Evolutionary conservation across 2,797 vertebrate species (phyloP), one percentile per base, ranked within the genome.

Genomic region (Champsocephalus gunnari): DNA sequence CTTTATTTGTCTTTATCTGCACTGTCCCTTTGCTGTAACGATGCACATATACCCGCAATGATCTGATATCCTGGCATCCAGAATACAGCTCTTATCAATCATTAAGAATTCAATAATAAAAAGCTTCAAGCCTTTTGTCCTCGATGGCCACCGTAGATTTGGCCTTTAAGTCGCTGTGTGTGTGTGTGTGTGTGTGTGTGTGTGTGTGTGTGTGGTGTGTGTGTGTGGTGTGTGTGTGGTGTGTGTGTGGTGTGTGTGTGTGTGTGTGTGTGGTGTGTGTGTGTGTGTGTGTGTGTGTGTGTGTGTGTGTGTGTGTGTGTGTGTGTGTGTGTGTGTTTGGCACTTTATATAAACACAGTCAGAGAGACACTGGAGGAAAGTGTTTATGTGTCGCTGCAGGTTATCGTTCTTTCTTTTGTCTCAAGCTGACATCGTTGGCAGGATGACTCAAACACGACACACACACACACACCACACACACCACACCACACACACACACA

Each of bases 401-500:
- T 68, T 14, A 50, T 28, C 12, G 45, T 41, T 51, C 41, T 69
- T 43, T 65, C 68, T 75, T 73, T 70, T 81, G 72, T 71, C 38
- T 50, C 0, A 9, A 68, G 16, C 28, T 51, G 58, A 74, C 66
- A 56, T 54, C 34, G 12, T 66, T 57, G 64, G 17, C 32, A 60
- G 67, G 56, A 63, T 77, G 71, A 62, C 50, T 55, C n/a, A 63
- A 49, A 43, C 55, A 32, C 34, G 11, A 47, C 59, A 45, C 14
- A 48, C 67, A 16, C 61, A 3, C 19, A 19, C 19, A 19, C 19
- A 19, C 57, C 57, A 56, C 49, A 50, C n/a, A 19, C 5, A 12
- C n/a, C n/a, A n/a, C n/a, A n/a, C n/a, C 4, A 34, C 6, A 34
- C 34, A 34, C 34, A 34, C 32, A 58, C 60, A 14, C 54, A 45